These are phyloP conservation scores for Piprites chloris DNA, from an alignment of 2,113 vertebrate genomes.

Conservation along the genomic window DNA sequence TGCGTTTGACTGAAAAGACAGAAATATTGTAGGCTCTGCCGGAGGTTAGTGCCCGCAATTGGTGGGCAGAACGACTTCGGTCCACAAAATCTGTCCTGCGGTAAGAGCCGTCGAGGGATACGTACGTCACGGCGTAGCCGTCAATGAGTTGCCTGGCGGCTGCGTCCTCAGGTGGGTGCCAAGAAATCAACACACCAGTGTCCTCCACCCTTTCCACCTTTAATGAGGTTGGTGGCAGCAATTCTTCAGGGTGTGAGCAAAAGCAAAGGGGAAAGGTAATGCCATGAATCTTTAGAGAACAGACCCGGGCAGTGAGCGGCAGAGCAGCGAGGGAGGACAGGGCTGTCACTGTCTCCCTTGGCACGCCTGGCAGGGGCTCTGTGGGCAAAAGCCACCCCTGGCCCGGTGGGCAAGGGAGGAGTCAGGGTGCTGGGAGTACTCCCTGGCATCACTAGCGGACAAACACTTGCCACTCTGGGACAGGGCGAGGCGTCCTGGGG, in stretches of 20 bases:
- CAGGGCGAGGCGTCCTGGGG: rapidly evolving
- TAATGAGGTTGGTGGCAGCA: conserved; percentile 91
- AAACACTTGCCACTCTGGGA: rapidly evolving
- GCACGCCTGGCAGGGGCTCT: background rate
- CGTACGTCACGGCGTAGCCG: conserved; percentile 90
- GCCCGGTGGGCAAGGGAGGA: background rate
- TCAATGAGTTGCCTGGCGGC: conserved; percentile 79
- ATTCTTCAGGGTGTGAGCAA: conserved; percentile 78
- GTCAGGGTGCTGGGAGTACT: rapidly evolving
- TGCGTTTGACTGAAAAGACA: conserved; percentile 91
- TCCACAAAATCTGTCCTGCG: conserved; percentile 91
- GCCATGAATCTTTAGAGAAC: conserved; percentile 57
- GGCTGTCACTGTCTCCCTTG: background rate
- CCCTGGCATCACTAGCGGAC: background rate
- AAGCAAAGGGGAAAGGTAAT: conserved; percentile 63
- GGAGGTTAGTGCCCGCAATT: conserved; percentile 84
- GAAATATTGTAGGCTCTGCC: conserved; percentile 96
- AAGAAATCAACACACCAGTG: conserved; percentile 89
- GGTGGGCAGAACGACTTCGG: conserved; percentile 82
- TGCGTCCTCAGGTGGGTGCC: conserved; percentile 82
- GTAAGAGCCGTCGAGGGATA: conserved; percentile 80
- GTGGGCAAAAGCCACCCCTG: background rate
- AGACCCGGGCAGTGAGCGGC: background rate
- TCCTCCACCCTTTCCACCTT: conserved; percentile 91
- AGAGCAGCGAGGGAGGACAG: background rate